A percentile compares a stretch with the other conserved stretches of the same genome.
phyloP scores from a whole-genome alignment of 2,797 vertebrate species.

The Todus mexicanus region DNA sequence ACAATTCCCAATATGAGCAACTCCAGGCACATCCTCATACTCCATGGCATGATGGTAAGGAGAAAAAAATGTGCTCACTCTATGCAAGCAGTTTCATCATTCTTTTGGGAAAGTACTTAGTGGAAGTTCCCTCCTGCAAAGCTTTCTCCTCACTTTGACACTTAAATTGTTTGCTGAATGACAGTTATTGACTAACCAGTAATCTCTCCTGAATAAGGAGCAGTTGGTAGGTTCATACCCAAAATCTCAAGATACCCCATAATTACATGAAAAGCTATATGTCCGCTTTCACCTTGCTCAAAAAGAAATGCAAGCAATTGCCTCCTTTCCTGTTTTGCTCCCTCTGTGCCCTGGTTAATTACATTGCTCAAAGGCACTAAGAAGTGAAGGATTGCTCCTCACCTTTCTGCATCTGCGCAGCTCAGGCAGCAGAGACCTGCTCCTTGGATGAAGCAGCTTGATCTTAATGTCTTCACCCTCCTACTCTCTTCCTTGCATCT shows the following conservation, averaged over 20 bases:
- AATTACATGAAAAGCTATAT: background rate
- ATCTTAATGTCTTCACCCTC: background rate
- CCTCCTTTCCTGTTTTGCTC: background rate
- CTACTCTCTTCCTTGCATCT: background rate
- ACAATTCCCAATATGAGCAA: slow-evolving; percentile 20
- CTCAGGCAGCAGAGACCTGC: background rate
- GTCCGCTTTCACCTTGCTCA: background rate
- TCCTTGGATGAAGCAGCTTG: background rate
- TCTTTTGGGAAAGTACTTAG: slow-evolving; percentile 35
- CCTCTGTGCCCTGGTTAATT: background rate
- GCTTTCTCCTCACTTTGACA: background rate
- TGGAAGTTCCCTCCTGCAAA: slow-evolving; percentile 36
- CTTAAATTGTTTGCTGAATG: background rate
- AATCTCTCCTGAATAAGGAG: background rate
- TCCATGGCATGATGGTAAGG: background rate
- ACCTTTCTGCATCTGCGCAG: background rate
- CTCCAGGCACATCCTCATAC: background rate
- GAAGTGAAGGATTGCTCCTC: background rate
- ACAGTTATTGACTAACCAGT: background rate
- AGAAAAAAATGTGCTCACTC: background rate
- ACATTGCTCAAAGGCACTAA: background rate
- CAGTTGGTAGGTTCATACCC: background rate
- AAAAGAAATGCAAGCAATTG: background rate
- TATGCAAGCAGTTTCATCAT: slow-evolving; percentile 2
- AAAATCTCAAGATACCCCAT: background rate